Conservation (phyloP, 2,888 invertebrate species). For the Limnephilus auricula region DNA sequence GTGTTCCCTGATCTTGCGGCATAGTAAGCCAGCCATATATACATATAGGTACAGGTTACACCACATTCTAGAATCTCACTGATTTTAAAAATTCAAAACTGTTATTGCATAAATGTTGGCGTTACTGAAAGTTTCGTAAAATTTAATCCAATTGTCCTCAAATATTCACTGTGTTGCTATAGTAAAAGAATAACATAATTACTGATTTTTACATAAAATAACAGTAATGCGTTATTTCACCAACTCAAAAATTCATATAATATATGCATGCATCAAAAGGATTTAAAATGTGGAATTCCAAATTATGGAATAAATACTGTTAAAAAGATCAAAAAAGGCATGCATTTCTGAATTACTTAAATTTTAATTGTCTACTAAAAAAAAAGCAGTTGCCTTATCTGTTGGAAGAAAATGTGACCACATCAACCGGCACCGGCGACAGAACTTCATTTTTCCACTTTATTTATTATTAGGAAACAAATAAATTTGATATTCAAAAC, state of each 20-base stretch:
- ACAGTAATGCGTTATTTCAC: no score
- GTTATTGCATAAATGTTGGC: background rate
- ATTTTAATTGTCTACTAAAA: no score
- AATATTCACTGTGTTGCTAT: background rate
- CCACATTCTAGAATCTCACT: no score
- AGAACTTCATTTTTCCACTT: background rate
- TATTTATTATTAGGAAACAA: background rate
- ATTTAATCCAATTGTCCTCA: background rate
- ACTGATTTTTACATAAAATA: background rate
- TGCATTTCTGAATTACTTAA: background rate
- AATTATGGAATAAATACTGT: background rate
- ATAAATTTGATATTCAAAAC: conserved; percentile 1
- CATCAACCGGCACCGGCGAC: background rate
- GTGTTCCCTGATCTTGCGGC: background rate
- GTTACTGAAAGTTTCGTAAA: background rate
- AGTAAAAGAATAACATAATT: background rate
- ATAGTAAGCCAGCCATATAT: no score
- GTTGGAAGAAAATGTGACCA: background rate
- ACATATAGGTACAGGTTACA: no score
- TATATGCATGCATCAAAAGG: no score
- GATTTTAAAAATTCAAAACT: background rate
- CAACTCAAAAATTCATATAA: background rate
- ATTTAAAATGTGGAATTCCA: background rate
- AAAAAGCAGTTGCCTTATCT: no score
- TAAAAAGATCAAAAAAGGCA: background rate